phyloP scores from a whole-genome alignment of 2,888 invertebrate species.

The Agonopterix subpropinquella region DNA sequence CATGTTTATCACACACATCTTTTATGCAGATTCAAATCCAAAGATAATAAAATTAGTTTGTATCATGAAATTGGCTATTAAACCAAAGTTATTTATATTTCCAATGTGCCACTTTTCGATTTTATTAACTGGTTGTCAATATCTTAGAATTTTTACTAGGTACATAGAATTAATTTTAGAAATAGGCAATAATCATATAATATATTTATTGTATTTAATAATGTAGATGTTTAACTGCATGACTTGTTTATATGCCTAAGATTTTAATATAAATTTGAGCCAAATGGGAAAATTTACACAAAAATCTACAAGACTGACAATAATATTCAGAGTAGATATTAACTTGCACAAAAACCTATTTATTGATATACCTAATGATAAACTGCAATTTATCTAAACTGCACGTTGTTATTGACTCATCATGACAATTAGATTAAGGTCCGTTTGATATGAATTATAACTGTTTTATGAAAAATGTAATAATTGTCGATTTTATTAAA shows the following conservation, averaged over 20 bases:
- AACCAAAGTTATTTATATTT: constrained; percentile 55
- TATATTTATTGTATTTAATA: constrained; percentile 66
- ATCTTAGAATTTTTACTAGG: constrained; percentile 45
- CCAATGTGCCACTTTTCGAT: constrained; percentile 61
- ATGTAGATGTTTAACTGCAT: constrained; percentile 63
- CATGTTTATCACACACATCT: no score
- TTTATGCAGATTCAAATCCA: constrained; percentile 13
- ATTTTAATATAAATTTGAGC: constrained; percentile 65
- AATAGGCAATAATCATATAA: constrained; percentile 55
- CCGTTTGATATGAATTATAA: constrained; percentile 50
- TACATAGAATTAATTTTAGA: constrained; percentile 50
- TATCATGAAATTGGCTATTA: constrained; percentile 51
- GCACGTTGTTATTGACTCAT: constrained; percentile 73
- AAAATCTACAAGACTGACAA: constrained; percentile 75
- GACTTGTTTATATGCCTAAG: constrained; percentile 62
- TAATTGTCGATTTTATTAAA: constrained; percentile 75
- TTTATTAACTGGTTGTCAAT: constrained; percentile 54
- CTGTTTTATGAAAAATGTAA: constrained; percentile 69
- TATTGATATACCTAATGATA: constrained; percentile 36
- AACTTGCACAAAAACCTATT: constrained; percentile 56
- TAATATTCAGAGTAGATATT: constrained; percentile 74
- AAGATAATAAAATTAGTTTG: constrained; percentile 20
- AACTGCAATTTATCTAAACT: constrained; percentile 53
- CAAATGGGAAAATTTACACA: constrained; percentile 60
- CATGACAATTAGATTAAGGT: constrained; percentile 74